These are phyloP conservation scores for Stenoptilia bipunctidactyla DNA, from an alignment of 2,888 invertebrate species.

Conservation along the genomic window DNA sequence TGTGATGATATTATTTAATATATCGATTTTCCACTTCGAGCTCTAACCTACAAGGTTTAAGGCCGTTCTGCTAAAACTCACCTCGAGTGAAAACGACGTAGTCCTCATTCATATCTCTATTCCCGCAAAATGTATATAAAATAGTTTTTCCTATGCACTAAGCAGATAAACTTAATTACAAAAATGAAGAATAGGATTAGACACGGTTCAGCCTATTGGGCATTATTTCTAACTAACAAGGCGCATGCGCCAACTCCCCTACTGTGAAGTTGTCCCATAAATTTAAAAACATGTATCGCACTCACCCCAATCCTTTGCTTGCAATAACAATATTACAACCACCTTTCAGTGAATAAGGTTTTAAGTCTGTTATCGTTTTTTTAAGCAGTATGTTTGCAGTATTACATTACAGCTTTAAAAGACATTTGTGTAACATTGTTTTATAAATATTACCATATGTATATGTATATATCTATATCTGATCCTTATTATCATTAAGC, in stretches of 20 bases:
- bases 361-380: too few relatives aligned
- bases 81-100: conserved; percentile 87
- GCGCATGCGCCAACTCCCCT: background rate
- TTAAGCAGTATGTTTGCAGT: too few relatives aligned
- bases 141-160: conserved; percentile 10
- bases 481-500: too few relatives aligned
- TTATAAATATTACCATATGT: too few relatives aligned
- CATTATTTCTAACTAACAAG: background rate
- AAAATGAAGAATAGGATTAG: background rate
- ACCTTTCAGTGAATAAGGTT: too few relatives aligned
- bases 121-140: conserved; percentile 46
- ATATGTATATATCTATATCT: too few relatives aligned
- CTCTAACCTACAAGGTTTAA: conserved; percentile 21
- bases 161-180: background rate
- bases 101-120: conserved; percentile 90
- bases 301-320: background rate
- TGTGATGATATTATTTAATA: background rate
- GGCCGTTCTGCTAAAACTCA: conserved; percentile 48
- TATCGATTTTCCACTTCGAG: conserved; percentile 41
- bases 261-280: too few relatives aligned
- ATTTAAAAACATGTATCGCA: too few relatives aligned
- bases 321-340: background rate
- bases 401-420: too few relatives aligned
- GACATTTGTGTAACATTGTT: too few relatives aligned
- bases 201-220: background rate